Base-by-base conservation (phyloP, 2,888 invertebrate species). In the Caenorhabditis drosophilae region DNA sequence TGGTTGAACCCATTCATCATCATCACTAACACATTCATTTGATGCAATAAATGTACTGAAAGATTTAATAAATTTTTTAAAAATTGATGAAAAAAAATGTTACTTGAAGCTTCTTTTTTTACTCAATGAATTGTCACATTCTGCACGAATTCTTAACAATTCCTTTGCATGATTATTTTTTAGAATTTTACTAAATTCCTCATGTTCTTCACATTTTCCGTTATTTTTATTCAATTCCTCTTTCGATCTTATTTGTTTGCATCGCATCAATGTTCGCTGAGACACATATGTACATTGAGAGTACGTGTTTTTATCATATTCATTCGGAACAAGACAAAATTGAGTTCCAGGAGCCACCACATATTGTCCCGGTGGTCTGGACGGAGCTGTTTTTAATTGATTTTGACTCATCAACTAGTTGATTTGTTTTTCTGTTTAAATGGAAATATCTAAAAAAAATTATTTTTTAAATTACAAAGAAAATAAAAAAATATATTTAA, bases 231-330 rank as follows among this genome's bases (percentile, higher is more conserved):
- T 38, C 1, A 71, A 25, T 4, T 58, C 58, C 2, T 71, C 71
- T 50, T 66, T 71, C 12, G 57, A 53, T 2, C 66, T 54, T 1
- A 66, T 56, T 48, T 71, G 62, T 31, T 35, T 58, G 40, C 71
- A 71, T 11, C 57, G 46, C 4, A 71, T 49, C 4, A 68, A 42
- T 1, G 71, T 71, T 20, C 71, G 26, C 11, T 58, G 44, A 2
- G 56, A 67, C 3, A 50, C 42, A 50, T 68, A 71, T 31, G 23
- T 46, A 34, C 71, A 71, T 26, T 68, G 67, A 4, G 49, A 61
- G 44, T 68, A 71, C 9, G 34, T 59, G 34, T 67, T 71, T 44
- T 61, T 61, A 38, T 71, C 71, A 45, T 57, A 68, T 41, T 71
- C 58, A 23, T 68, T 64, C 4, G 58, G n/a, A 1, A 50, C 27